phyloP scores from a whole-genome alignment of 1,140 invertebrate genomes.

The Hestina assimilis region DNA sequence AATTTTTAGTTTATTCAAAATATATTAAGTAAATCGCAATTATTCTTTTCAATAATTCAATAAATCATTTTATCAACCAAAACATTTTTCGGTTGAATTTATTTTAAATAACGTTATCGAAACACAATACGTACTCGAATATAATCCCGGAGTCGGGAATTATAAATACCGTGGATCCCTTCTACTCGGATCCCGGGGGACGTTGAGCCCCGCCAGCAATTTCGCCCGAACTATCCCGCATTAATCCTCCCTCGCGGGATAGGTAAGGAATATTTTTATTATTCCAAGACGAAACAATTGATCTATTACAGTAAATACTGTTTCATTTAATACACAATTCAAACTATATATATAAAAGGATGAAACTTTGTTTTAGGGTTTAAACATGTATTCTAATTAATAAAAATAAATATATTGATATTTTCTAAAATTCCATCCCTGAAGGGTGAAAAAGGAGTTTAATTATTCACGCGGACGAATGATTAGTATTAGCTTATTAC shows the following conservation, averaged over 20 bases:
- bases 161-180: constrained; percentile 29
- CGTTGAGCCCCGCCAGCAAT: constrained; percentile 35
- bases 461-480: too few relatives aligned
- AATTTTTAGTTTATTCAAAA: too few relatives aligned
- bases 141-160: constrained; percentile 30
- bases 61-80: background rate
- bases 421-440: too few relatives aligned
- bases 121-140: constrained; percentile 11
- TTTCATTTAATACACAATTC: too few relatives aligned
- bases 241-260: constrained; percentile 46
- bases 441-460: too few relatives aligned
- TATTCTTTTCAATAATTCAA: background rate
- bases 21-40: too few relatives aligned
- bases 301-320: background rate
- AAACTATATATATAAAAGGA: too few relatives aligned
- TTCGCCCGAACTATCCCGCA: constrained; percentile 52
- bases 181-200: constrained; percentile 28
- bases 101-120: constrained; percentile 17
- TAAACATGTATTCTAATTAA: too few relatives aligned
- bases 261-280: constrained; percentile 22
- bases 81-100: background rate
- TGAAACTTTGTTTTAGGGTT: too few relatives aligned
- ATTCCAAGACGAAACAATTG: constrained; percentile 13
- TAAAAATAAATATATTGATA: too few relatives aligned
- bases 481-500: too few relatives aligned